Conservation (phyloP, 2,113 vertebrate species). For the Pteronura brasiliensis region DNA sequence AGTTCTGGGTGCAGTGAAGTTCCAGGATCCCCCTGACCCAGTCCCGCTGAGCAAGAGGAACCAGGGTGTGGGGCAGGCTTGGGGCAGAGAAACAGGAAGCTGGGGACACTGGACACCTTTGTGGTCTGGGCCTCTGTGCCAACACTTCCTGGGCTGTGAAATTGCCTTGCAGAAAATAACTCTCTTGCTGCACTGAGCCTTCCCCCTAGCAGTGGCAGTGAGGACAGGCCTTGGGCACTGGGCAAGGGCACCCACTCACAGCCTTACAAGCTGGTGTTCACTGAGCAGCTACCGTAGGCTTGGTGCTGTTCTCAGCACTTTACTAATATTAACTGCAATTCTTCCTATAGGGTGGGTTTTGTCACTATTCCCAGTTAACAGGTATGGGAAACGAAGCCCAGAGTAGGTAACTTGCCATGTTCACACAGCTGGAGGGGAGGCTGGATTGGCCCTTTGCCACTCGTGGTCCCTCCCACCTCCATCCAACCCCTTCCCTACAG, state of each 20-base stretch:
- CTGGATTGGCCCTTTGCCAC: not conserved
- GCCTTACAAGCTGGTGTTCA: rapidly evolving
- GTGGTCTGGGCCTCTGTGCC: constrained; percentile 26
- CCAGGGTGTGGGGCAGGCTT: not conserved
- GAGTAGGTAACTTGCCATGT: no score
- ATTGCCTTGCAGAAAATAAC: constrained; percentile 63
- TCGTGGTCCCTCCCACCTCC: no score
- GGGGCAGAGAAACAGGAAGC: not conserved
- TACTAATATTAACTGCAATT: not conserved
- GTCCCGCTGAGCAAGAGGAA: not conserved
- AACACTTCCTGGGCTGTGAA: constrained; percentile 48
- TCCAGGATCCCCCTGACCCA: not conserved
- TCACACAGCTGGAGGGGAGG: not conserved
- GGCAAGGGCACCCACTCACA: not conserved
- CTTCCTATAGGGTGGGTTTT: not conserved
- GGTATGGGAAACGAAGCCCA: not conserved
- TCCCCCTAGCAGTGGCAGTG: not conserved
- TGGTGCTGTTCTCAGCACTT: not conserved
- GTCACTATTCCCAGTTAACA: not conserved
- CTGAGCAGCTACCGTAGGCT: not conserved
- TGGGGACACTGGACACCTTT: constrained; percentile 40
- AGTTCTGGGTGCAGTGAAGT: not conserved
- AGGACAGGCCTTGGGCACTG: not conserved
- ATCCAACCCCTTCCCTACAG: not conserved
- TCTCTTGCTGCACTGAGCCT: not conserved